These are phyloP conservation scores for Capricornis sumatraensis DNA, from an alignment of 2,113 vertebrate genomes.

Conservation along the genomic window DNA sequence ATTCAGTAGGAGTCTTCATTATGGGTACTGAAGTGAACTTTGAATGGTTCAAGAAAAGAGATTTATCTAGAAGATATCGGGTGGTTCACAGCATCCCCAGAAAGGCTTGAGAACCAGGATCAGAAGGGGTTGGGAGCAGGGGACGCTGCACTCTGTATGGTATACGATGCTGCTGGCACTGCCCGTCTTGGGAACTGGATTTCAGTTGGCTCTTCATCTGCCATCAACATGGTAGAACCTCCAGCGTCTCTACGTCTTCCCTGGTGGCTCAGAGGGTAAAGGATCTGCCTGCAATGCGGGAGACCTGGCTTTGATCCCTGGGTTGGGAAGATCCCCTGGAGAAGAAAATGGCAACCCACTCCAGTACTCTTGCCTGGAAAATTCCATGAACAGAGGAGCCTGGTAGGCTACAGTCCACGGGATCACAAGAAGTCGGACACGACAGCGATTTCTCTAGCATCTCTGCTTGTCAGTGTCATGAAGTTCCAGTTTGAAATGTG, in stretches of 20 bases:
- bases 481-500: not conserved
- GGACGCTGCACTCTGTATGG: not conserved
- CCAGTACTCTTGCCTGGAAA: not conserved
- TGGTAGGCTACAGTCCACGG: not conserved
- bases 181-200: not conserved
- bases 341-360: not conserved
- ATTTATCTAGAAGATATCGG: not conserved
- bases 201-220: not conserved
- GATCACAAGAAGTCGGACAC: not conserved
- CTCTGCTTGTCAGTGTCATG: not conserved
- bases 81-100: not conserved
- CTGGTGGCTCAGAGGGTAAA: not conserved
- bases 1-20: not conserved
- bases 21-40: not conserved
- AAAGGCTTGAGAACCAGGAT: not conserved
- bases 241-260: rapidly evolving
- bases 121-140: not conserved
- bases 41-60: not conserved
- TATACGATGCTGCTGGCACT: not conserved
- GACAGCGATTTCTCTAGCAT: not conserved
- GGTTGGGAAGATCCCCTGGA: not conserved
- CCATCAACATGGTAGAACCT: not conserved
- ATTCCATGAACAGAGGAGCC: not conserved
- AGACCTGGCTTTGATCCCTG: not conserved
- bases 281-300: rapidly evolving